Conservation (phyloP, 2,797 vertebrate species). For the Capromys pilorides region DNA sequence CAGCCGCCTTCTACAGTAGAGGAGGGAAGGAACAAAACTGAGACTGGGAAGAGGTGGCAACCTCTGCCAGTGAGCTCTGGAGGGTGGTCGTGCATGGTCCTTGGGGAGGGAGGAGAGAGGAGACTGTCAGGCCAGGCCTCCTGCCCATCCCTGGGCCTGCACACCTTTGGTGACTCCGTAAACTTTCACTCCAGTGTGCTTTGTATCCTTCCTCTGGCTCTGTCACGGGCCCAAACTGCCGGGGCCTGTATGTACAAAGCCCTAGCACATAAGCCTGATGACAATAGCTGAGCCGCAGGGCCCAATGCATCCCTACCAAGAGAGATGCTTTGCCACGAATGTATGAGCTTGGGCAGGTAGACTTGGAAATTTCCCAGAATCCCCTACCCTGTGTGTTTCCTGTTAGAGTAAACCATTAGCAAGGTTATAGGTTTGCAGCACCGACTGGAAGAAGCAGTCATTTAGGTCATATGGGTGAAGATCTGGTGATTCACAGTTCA, state of each 20-base stretch:
- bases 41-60: neutral
- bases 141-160: neutral
- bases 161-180: neutral
- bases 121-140: neutral
- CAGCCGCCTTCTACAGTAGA: neutral
- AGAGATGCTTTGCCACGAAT: neutral
- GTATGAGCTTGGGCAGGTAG: neutral
- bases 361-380: constrained; percentile 29
- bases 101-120: neutral
- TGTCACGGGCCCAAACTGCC: neutral
- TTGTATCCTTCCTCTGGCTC: neutral
- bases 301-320: neutral
- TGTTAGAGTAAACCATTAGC: neutral
- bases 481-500: neutral
- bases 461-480: neutral
- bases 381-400: neutral
- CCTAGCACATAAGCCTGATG: neutral
- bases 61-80: neutral
- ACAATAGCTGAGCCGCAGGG: neutral
- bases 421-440: neutral
- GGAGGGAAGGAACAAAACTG: neutral
- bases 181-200: neutral
- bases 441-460: neutral
- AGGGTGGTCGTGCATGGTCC: neutral
- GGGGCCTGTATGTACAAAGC: neutral